These are phyloP conservation scores for Carassius auratus DNA, from an alignment of 2,113 vertebrate genomes.

Conservation along the genomic window DNA sequence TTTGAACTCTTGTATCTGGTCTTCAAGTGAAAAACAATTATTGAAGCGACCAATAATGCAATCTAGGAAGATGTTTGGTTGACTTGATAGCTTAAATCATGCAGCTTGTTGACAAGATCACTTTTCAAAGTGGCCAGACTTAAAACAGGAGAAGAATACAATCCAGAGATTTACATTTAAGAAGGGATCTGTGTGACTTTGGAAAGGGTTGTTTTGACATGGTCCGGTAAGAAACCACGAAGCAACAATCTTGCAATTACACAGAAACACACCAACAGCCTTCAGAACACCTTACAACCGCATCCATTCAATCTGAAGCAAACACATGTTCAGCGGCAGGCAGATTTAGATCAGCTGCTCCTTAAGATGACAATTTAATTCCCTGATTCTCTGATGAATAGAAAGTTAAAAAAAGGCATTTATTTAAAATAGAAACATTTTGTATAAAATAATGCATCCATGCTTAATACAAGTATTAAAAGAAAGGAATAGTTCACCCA, in stretches of 20 bases:
- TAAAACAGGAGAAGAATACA: neutral
- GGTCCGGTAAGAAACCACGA: neutral
- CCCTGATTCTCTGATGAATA: no score
- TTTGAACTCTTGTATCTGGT: neutral
- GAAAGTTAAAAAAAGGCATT: no score
- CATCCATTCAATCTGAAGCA: neutral
- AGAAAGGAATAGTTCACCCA: no score
- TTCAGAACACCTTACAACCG: neutral
- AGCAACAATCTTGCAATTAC: neutral
- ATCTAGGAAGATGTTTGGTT: neutral
- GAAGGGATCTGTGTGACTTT: neutral
- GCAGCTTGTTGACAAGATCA: neutral
- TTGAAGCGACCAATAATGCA: neutral
- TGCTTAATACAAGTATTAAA: no score
- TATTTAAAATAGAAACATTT: no score
- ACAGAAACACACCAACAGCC: neutral
- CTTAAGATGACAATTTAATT: no score
- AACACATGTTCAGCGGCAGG: no score
- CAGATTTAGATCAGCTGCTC: no score
- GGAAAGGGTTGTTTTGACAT: neutral
- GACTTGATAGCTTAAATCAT: neutral
- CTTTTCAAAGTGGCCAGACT: neutral
- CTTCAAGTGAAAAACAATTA: neutral
- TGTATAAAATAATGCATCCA: no score
- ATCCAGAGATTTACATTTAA: neutral